Evolutionary conservation across 2,888 invertebrate species (phyloP), one percentile per base, ranked within the genome.

Genomic region (Timandra comae): DNA sequence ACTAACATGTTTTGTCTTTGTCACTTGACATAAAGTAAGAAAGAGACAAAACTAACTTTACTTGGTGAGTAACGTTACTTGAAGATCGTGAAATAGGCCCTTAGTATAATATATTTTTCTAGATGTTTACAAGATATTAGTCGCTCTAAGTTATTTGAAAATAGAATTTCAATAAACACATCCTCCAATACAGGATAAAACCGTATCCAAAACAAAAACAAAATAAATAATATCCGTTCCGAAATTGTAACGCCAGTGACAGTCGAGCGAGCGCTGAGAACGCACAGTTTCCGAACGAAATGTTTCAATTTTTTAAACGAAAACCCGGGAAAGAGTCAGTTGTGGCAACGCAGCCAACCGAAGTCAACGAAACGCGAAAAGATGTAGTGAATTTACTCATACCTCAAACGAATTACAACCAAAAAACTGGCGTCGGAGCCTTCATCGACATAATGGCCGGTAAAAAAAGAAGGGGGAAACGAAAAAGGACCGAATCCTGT

Each of bases 241-340:
- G 11, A 29, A 23, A 20, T 27, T n/a, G 12, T 2, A 9, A 7
- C 6, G 6, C 25, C 76, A 77, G 75, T 77, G 44, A 46, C 36
- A 34, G 37, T 29, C 44, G 46, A 46, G 49, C 30, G 69, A 49
- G 46, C 63, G 62, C 13, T 32, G 40, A 43, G 60, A 32, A 40
- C 72, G 69, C 73, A 65, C 77, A 77, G 49, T 54, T 59, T 46
- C 51, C 43, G 56, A 52, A 57, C 60, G 57, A 44, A 57, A 85
- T 85, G 84, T 85, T 85, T 60, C 79, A 71, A 53, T 81, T 85
- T 69, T 84, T 85, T 65, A 84, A 82, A 66, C 68, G 75, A 53
- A 81, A 72, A 69, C 63, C 71, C 74, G 77, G 73, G 69, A 82
- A 81, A 67, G 68, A 63, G 44, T 54, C 70, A 29, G 73, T 65